Conservation (phyloP, 1,140 invertebrate genomes). For the Centruroides vittatus region DNA sequence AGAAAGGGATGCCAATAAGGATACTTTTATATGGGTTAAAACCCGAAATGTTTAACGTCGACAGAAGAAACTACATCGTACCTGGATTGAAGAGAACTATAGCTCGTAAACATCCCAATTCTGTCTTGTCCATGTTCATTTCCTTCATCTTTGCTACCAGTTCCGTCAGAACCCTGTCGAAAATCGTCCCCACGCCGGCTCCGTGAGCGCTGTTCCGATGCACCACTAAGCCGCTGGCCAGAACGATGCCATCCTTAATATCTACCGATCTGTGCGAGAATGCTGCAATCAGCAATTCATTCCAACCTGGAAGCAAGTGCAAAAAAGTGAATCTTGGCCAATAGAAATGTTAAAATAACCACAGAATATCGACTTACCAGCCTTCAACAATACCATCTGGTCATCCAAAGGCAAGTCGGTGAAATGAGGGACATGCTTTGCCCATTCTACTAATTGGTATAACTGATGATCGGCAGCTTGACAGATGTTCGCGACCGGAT, state of each 20-base stretch:
- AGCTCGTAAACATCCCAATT: conserved; percentile 82
- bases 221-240: conserved; percentile 59
- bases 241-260: conserved; percentile 57
- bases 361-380: conserved; percentile 21
- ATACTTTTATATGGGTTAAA: too few relatives aligned
- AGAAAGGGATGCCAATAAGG: neutral
- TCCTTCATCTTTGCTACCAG: conserved; percentile 91
- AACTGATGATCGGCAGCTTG: conserved; percentile 79
- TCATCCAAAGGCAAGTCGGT: conserved; percentile 75
- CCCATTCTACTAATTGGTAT: conserved; percentile 90
- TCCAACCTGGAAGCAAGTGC: conserved; percentile 51
- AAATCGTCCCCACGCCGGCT: conserved; percentile 73
- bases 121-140: conserved; percentile 89
- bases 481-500: conserved; percentile 44
- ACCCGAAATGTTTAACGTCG: too few relatives aligned
- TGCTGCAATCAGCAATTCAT: conserved; percentile 84
- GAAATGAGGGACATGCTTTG: conserved; percentile 88
- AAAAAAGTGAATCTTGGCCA: too few relatives aligned
- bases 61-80: conserved; percentile 13
- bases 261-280: conserved; percentile 86
- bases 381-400: conserved; percentile 73
- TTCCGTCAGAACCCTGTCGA: conserved; percentile 83
- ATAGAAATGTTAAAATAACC: neutral
- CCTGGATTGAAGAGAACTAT: conserved; percentile 93
- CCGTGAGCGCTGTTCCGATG: conserved; percentile 63